These are phyloP conservation scores for Diploscapter pachys DNA, from an alignment of 1,140 invertebrate genomes.

Conservation along the genomic window DNA sequence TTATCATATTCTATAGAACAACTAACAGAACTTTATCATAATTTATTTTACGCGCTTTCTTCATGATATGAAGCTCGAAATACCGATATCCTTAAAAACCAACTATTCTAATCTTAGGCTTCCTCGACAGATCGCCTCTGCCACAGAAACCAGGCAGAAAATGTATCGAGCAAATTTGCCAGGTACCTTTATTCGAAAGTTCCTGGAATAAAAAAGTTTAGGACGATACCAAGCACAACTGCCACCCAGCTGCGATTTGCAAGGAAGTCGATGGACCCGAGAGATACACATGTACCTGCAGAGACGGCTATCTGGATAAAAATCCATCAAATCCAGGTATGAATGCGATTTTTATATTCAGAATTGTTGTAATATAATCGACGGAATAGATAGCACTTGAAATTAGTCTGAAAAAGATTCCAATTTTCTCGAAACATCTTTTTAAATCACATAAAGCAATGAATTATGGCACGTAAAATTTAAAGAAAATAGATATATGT, in stretches of 20 bases:
- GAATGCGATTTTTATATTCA: neutral
- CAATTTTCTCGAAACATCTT: neutral
- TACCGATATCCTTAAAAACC: too few relatives aligned
- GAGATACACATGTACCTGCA: slow-evolving; percentile 40
- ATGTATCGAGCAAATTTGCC: neutral
- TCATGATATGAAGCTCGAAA: too few relatives aligned
- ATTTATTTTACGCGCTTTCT: too few relatives aligned
- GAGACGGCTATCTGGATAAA: slow-evolving; percentile 43
- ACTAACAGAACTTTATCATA: too few relatives aligned
- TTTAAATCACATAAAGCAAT: too few relatives aligned
- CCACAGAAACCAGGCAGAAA: neutral
- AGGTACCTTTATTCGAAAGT: neutral
- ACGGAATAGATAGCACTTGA: neutral
- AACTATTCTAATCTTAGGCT: neutral
- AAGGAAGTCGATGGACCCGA: slow-evolving; percentile 38
- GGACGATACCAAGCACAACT: slow-evolving; percentile 39
- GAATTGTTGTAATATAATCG: neutral
- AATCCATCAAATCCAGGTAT: slow-evolving; percentile 31
- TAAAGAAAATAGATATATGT: too few relatives aligned
- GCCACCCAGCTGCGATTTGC: slow-evolving; percentile 40
- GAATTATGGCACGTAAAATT: too few relatives aligned
- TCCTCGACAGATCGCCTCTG: neutral
- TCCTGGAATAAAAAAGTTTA: neutral
- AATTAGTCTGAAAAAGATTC: neutral
- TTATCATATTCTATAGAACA: too few relatives aligned